A percentile compares a stretch with the other conserved stretches of the same genome.
Evolutionary conservation across 2,888 invertebrate genomes (phyloP).

Genomic region (Fragum sueziense): DNA sequence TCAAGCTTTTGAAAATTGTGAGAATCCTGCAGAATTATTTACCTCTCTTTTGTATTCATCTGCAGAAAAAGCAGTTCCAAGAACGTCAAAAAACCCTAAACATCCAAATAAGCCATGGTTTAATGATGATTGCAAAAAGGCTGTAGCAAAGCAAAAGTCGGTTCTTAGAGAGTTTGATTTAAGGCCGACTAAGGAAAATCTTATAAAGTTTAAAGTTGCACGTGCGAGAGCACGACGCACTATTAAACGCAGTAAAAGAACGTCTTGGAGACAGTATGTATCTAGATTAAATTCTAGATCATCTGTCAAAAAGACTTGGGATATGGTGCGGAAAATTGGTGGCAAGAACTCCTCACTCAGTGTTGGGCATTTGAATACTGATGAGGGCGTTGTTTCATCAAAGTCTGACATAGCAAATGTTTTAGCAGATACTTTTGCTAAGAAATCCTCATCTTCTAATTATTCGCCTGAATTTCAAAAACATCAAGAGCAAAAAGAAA

Average conservation of each 20-base stretch:
- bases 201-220: background rate
- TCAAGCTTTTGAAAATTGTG: slow-evolving; percentile 1
- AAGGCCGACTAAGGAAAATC: background rate
- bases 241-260: background rate
- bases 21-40: background rate
- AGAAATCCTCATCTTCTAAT: slow-evolving; percentile 13
- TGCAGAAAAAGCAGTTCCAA: background rate
- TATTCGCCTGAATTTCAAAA: slow-evolving; percentile 1
- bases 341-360: background rate
- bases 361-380: background rate
- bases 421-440: background rate
- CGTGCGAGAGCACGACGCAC: slow-evolving; percentile 4
- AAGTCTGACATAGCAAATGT: background rate
- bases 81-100: background rate
- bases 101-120: background rate
- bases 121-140: slow-evolving; percentile 11
- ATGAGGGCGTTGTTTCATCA: background rate
- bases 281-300: slow-evolving; percentile 6
- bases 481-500: background rate
- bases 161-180: background rate
- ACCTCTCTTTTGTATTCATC: background rate
- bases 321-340: background rate
- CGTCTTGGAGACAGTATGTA: slow-evolving; percentile 12
- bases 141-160: background rate
- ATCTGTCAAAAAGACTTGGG: slow-evolving; percentile 13